Base-by-base conservation (phyloP, 2,113 vertebrate genomes). In the Arizona elegans region DNA sequence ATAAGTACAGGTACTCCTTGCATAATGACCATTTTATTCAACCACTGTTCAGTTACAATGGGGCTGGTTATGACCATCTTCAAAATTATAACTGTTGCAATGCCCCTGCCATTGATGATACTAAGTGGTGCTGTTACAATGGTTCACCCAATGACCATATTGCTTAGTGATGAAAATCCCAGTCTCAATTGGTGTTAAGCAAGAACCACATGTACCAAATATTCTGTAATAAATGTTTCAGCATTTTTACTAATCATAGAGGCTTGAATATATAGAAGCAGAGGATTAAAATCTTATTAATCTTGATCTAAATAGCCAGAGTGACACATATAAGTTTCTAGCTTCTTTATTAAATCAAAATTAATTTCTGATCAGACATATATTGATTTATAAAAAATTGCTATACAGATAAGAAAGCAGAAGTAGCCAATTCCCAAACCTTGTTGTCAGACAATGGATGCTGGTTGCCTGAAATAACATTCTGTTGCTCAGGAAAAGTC, bases 391-490 rank as follows among this genome's bases (percentile, higher is more conserved):
- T 65, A 24, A 88, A 62, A 47, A 38, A 23, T 9, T 3, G 33
- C 1, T 17, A 2, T 3, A 62, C 2, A 38, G 19, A 23, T 90
- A 94, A 91, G 19, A 4, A 52, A 26, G 8, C 59, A 93, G 29
- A 95, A 92, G 85, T 23, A 1, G 5, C 6, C 29, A 3, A 91
- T 65, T 92, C 38, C 53, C 94, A 91, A 95, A 97, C 97, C 97
- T 98, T 96, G 94, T 92, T 59, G 88, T 91, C 93, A 53, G 96
- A 91, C 90, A 90, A 81, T 50, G 62, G 90, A 88, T 95, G 96
- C 2, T 95, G 96, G 33, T 97, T 95, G 94, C 96, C 94, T 81
- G 75, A 94, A 54, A 96, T 58, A 38, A 90, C 58, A 2, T 92
- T 89, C 5, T 95, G 88, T 88, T 93, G 93, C 88, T 90, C 91